Conservation (phyloP, 2,888 invertebrate species). For the Drosophila buzzatii region DNA sequence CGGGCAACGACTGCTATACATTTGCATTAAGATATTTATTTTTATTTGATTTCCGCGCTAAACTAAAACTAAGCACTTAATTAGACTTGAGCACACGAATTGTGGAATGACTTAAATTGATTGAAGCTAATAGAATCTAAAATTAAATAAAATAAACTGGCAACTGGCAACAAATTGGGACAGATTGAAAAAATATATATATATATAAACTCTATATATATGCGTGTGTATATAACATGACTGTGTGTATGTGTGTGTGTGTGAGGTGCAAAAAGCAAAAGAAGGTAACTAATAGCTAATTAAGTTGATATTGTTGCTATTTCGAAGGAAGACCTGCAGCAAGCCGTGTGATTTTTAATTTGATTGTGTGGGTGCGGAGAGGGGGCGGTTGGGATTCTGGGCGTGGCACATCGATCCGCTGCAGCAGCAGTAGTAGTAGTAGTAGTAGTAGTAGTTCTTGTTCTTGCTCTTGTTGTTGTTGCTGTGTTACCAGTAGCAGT, state of each 20-base stretch:
- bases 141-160: slow-evolving; percentile 27
- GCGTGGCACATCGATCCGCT: slow-evolving; percentile 42
- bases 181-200: slow-evolving; percentile 12
- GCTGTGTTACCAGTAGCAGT: slow-evolving; percentile 77
- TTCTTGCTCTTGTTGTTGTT: slow-evolving; percentile 41
- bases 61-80: slow-evolving; percentile 62
- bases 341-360: slow-evolving; percentile 11
- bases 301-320: slow-evolving; percentile 26
- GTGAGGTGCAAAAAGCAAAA: slow-evolving; percentile 9
- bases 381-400: background rate
- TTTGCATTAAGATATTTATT: slow-evolving; percentile 16
- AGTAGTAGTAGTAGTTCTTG: slow-evolving; percentile 22
- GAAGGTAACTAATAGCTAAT: slow-evolving; percentile 42
- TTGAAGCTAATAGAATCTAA: slow-evolving; percentile 20
- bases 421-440: slow-evolving; percentile 7
- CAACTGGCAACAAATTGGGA: slow-evolving; percentile 51
- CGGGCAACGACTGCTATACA: slow-evolving; percentile 22
- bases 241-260: slow-evolving; percentile 10
- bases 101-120: slow-evolving; percentile 58
- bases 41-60: slow-evolving; percentile 35
- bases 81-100: slow-evolving; percentile 52
- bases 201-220: slow-evolving; percentile 9
- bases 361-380: background rate
- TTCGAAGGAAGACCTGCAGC: slow-evolving; percentile 11
- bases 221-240: background rate